These are phyloP conservation scores for Wasmannia auropunctata DNA, from an alignment of 1,140 invertebrate species.

Conservation along the genomic window DNA sequence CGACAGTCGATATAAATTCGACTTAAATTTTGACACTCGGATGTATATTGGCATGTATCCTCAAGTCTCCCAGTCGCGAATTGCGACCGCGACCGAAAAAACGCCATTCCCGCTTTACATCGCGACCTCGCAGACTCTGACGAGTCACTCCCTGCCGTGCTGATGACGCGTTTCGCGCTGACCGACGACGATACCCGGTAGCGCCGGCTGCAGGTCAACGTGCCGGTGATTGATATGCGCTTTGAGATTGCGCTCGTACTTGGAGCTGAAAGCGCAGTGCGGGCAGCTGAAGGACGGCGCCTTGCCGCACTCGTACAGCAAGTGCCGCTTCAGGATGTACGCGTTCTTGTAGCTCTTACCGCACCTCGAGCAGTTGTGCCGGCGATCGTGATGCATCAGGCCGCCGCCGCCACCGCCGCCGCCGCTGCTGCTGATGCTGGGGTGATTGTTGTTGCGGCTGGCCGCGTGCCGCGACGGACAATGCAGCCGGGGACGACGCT, in stretches of 20 bases:
- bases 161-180: slow-evolving; percentile 68
- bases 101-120: not conserved
- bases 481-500: slow-evolving; percentile 80
- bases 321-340: slow-evolving; percentile 84
- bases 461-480: slow-evolving; percentile 77
- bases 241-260: slow-evolving; percentile 84
- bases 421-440: slow-evolving; percentile 65
- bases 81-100: not conserved
- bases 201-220: slow-evolving; percentile 71
- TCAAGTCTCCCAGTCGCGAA: not conserved
- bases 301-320: slow-evolving; percentile 86
- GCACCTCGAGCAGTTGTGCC: slow-evolving; percentile 83
- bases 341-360: slow-evolving; percentile 85
- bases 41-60: not conserved
- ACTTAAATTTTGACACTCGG: slow-evolving; percentile 31
- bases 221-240: slow-evolving; percentile 85
- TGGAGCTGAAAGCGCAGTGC: slow-evolving; percentile 85
- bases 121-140: slow-evolving; percentile 24
- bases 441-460: slow-evolving; percentile 79
- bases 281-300: slow-evolving; percentile 86
- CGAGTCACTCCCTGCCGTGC: slow-evolving; percentile 40
- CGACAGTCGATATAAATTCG: not conserved
- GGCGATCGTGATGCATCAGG: slow-evolving; percentile 75
- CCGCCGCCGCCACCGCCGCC: slow-evolving; percentile 64
- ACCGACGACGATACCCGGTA: slow-evolving; percentile 67